These are phyloP conservation scores for Urocyon cinereoargenteus DNA, from an alignment of 2,797 vertebrate species.

Conservation along the genomic window DNA sequence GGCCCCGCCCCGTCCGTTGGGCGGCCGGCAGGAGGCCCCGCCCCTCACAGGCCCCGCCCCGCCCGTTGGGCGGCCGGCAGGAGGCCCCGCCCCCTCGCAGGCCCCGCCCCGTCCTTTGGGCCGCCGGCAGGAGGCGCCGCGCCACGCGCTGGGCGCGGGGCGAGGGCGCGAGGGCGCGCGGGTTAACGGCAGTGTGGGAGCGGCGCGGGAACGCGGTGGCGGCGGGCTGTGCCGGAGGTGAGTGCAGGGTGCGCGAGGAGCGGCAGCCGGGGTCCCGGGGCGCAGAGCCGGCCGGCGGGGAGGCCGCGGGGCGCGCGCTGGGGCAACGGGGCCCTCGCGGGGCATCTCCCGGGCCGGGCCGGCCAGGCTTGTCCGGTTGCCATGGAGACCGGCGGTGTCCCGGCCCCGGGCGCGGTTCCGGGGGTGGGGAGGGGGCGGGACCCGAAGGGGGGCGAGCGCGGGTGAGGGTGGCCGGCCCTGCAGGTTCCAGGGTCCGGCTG, in stretches of 20 bases:
- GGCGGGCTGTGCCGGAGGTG: conserved; percentile 38
- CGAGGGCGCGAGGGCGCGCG: not conserved
- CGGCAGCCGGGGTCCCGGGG: not conserved
- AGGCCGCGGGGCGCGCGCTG: not conserved
- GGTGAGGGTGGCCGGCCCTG: not conserved
- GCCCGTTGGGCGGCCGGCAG: not conserved
- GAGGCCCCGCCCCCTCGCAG: not conserved
- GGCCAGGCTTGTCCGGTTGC: conserved; percentile 67
- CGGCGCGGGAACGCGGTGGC: conserved; percentile 10
- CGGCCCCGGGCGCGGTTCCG: not conserved
- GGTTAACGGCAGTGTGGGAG: conserved; percentile 45
- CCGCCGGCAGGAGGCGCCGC: conserved; percentile 75
- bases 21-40: not conserved
- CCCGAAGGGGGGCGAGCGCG: not conserved
- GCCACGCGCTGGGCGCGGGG: not conserved
- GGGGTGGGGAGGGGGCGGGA: not conserved
- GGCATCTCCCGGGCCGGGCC: not conserved
- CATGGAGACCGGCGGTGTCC: conserved; percentile 64
- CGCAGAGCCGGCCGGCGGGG: not conserved
- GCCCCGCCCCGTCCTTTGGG: conserved; percentile 1
- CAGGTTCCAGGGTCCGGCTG: not conserved
- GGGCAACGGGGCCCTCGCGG: not conserved
- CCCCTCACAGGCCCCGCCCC: not conserved
- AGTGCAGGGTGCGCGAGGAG: conserved; percentile 64
- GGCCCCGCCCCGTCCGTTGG: not conserved